Percentiles rank a stretch among this genome's conserved stretches.
phyloP scores from a whole-genome alignment of 2,113 vertebrate genomes.

The Aspiorhynchus laticeps region DNA sequence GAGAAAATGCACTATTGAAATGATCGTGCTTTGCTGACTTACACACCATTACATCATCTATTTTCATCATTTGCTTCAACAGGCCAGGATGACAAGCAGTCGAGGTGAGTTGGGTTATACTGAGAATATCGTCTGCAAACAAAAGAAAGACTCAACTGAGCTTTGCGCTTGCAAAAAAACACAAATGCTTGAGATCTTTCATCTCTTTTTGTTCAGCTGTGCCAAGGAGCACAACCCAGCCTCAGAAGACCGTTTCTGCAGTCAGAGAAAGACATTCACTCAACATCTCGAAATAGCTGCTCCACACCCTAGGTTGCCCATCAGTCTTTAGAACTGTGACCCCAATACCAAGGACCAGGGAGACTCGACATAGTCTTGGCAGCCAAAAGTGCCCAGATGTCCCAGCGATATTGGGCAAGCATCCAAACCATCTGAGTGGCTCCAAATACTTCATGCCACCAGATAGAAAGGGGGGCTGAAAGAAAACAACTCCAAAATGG shows the following conservation, averaged over 20 bases:
- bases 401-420: constrained; percentile 56
- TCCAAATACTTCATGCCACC: constrained; percentile 48
- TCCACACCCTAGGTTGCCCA: constrained; percentile 60
- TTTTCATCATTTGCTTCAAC: constrained; percentile 43
- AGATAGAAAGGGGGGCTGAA: constrained; percentile 25
- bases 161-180: constrained; percentile 26
- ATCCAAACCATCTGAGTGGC: constrained; percentile 57
- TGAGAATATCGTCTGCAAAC: constrained; percentile 66
- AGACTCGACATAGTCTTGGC: constrained; percentile 59
- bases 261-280: constrained; percentile 1
- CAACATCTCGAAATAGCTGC: constrained; percentile 25
- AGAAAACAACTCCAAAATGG: constrained; percentile 31
- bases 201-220: neutral
- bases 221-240: neutral
- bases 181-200: constrained; percentile 3
- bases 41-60: constrained; percentile 52
- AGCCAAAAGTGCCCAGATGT: constrained; percentile 58
- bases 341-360: constrained; percentile 64
- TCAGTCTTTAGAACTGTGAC: constrained; percentile 70
- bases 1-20: constrained; percentile 35
- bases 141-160: constrained; percentile 47
- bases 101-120: constrained; percentile 30
- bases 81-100: neutral
- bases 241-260: neutral
- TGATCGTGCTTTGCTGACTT: constrained; percentile 40